Base-by-base conservation (phyloP, 1,140 invertebrate genomes). In the Psix sp. region DNA sequence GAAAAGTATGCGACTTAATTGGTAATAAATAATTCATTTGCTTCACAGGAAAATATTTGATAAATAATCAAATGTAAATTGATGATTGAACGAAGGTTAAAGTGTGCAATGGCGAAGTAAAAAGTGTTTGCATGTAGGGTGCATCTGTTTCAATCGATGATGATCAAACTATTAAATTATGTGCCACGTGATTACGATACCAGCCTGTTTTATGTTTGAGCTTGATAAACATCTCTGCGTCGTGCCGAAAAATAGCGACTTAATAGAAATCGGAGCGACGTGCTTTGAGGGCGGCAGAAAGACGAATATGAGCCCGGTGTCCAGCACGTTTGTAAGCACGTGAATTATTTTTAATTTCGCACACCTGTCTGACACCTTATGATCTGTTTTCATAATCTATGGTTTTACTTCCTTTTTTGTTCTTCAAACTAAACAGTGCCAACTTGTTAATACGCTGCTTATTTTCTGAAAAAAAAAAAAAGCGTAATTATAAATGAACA, bases 201-300 rank as follows among this genome's bases (percentile, higher is more conserved):
- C 71, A 74, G 62, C 71, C 70, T 51, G 70, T 66, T 74, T 56
- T 62, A 14, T 74, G 70, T 74, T 66, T 49, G 38, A 24, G 14
- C 16, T 29, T 17, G 70, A 74, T 74, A 74, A 66, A 54, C 38
- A 74, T 66, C 62, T 66, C 66, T 35, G 51, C 46, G 54, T 60
- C 70, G 70, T 62, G 24, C 57, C 57, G 51, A 74, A 74, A 67
- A 74, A 74, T 26, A 67, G 71, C 43, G 49, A 57, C 71, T 62
- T 74, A 67, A 74, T 74, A 74, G 63, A 74, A 74, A 67, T 66
- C 51, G 71, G 66, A 73, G 38, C 60, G 70, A 74, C 43, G 71
- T 31, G 54, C 49, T 67, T 67, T 33, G 62, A 74, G 63, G 63
- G 71, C 71, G 70, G 60, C 46, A 42, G 56, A 74, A 63, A 63